Percentiles rank a stretch among this genome's conserved stretches.
Conservation (phyloP, 2,797 vertebrate species). For the Cephalopachus bancanus region DNA sequence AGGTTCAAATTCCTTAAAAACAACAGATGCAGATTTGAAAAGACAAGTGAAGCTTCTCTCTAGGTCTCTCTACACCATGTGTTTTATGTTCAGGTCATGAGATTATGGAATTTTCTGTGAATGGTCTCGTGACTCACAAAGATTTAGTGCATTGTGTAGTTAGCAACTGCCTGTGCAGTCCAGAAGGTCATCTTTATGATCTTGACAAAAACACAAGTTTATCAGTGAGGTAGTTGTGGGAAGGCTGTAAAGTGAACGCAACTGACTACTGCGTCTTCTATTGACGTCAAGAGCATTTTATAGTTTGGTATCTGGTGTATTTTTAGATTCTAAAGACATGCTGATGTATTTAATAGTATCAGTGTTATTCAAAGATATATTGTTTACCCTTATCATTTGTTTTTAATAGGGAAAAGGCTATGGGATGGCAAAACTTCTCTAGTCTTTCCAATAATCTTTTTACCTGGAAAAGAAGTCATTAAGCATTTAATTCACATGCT, state of each 20-base stretch:
- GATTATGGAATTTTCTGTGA: not conserved
- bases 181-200: constrained; percentile 59
- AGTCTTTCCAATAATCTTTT: constrained; percentile 42
- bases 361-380: constrained; percentile 60
- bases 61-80: not conserved
- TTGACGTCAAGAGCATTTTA: constrained; percentile 73
- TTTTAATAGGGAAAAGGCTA: constrained; percentile 36
- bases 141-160: not conserved
- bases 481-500: not conserved
- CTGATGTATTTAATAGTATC: constrained; percentile 51
- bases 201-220: constrained; percentile 34
- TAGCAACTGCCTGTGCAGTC: not conserved
- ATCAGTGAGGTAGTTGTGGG: constrained; percentile 54
- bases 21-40: not conserved
- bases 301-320: constrained; percentile 55
- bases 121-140: constrained; percentile 14
- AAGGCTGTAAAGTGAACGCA: constrained; percentile 70
- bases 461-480: not conserved
- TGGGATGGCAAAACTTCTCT: not conserved
- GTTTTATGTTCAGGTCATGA: not conserved
- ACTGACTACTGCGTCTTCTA: not conserved
- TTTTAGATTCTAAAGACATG: constrained; percentile 73
- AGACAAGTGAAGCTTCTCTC: constrained; percentile 10
- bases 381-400: constrained; percentile 59
- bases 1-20: constrained; percentile 58